Evolutionary conservation across 30 jellyfish, hydroid and myxozoan genomes (phyloP).

Genomic region (Hydractinia symbiolongicarpus): DNA sequence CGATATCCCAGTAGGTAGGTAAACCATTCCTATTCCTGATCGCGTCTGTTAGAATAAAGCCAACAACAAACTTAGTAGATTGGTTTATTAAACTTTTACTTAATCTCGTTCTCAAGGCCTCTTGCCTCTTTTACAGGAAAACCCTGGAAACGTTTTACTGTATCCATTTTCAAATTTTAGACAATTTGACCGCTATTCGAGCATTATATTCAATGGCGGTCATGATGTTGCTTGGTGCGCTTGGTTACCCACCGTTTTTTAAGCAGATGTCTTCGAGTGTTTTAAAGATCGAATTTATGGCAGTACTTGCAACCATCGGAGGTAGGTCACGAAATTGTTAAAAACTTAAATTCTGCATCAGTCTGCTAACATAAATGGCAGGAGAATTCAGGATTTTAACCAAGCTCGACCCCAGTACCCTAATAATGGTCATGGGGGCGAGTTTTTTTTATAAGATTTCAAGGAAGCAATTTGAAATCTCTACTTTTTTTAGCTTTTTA

Average conservation of each 20-base stretch:
- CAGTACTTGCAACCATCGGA: conserved; percentile 58
- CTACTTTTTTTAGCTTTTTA: no score
- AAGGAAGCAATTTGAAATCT: no score
- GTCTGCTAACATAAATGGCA: no score
- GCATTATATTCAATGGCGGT: conserved; percentile 74
- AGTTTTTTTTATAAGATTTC: no score
- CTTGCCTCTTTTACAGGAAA: neutral
- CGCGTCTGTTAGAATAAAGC: neutral
- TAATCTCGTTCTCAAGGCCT: neutral
- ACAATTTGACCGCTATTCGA: conserved; percentile 67
- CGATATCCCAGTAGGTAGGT: neutral
- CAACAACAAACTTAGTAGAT: neutral
- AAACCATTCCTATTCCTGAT: neutral
- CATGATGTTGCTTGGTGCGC: conserved; percentile 72
- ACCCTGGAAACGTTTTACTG: neutral
- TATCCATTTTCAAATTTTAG: conserved; percentile 16
- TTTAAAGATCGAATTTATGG: conserved; percentile 82
- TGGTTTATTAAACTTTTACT: neutral
- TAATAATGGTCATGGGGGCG: no score
- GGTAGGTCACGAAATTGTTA: conserved; percentile 32
- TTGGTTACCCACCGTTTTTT: conserved; percentile 88
- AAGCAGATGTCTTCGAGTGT: conserved; percentile 89
- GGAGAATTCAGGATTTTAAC: no score
- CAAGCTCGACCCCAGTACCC: no score
- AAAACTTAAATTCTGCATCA: no score